These are phyloP conservation scores for Mus caroli DNA, from an alignment of 2,797 vertebrate species.

Conservation along the genomic window DNA sequence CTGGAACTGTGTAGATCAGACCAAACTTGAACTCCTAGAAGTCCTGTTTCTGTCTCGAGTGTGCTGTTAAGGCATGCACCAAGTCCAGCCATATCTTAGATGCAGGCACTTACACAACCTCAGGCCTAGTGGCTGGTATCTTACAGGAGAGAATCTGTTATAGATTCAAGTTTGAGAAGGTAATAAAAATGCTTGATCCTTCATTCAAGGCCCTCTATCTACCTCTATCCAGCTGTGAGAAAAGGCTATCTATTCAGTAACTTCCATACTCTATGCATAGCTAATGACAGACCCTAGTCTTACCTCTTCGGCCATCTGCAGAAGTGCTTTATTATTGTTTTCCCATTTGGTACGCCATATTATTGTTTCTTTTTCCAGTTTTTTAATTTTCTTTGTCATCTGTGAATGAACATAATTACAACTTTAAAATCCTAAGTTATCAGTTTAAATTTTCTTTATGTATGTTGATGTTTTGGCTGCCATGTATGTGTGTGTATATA, in stretches of 20 bases:
- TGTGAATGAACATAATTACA: constrained; percentile 82
- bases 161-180: background rate
- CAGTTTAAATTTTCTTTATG: background rate
- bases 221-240: background rate
- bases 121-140: too few species aligned
- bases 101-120: background rate
- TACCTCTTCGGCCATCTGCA: constrained; percentile 99
- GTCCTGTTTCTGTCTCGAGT: background rate
- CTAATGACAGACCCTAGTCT: constrained; percentile 62
- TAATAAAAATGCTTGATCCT: background rate
- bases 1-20: background rate
- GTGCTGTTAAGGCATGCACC: background rate
- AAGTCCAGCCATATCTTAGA: background rate
- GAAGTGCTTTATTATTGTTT: constrained; percentile 98
- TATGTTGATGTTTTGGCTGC: background rate
- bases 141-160: background rate
- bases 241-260: background rate
- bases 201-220: background rate
- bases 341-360: constrained; percentile 99
- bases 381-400: constrained; percentile 99
- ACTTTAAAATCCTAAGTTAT: constrained; percentile 49
- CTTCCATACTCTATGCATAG: background rate
- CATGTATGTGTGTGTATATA: background rate
- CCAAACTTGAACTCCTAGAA: background rate
- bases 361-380: constrained; percentile 98